A percentile compares a stretch with the other conserved stretches of the same genome.
These are phyloP conservation scores for Melopsittacus undulatus DNA, from an alignment of 2,797 vertebrate species.

Conservation along the genomic window DNA sequence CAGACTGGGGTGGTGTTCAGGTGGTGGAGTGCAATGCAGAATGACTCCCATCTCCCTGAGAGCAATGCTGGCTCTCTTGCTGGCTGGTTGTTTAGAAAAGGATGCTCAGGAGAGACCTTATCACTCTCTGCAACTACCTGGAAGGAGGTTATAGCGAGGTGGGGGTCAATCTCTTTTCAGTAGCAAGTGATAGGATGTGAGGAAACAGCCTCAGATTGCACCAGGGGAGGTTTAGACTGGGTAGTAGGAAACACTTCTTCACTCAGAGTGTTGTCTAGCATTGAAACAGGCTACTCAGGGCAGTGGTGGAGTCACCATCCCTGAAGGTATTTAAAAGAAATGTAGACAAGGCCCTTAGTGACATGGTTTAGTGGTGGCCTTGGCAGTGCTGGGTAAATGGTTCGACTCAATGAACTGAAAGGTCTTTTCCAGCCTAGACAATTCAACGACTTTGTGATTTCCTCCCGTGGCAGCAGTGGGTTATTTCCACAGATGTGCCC, in stretches of 20 bases:
- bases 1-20: neutral
- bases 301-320: neutral
- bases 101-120: neutral
- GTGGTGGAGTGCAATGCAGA: fast-evolving
- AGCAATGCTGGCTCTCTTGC: neutral
- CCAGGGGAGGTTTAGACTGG: neutral
- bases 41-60: neutral
- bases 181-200: neutral
- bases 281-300: neutral
- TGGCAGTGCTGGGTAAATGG: fast-evolving
- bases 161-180: fast-evolving
- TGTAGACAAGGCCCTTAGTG: neutral
- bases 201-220: neutral
- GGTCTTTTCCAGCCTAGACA: neutral
- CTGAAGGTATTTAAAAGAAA: neutral
- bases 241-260: neutral
- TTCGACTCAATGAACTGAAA: neutral
- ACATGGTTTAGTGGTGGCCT: neutral
- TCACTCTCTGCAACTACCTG: neutral
- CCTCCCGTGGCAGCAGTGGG: neutral
- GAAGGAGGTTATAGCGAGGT: neutral
- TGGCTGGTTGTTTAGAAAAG: neutral
- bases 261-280: neutral
- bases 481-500: neutral
- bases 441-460: neutral